Evolutionary conservation across 2,797 vertebrate species (phyloP), one percentile per base, ranked within the genome.

Genomic region (Tangara arthus): DNA sequence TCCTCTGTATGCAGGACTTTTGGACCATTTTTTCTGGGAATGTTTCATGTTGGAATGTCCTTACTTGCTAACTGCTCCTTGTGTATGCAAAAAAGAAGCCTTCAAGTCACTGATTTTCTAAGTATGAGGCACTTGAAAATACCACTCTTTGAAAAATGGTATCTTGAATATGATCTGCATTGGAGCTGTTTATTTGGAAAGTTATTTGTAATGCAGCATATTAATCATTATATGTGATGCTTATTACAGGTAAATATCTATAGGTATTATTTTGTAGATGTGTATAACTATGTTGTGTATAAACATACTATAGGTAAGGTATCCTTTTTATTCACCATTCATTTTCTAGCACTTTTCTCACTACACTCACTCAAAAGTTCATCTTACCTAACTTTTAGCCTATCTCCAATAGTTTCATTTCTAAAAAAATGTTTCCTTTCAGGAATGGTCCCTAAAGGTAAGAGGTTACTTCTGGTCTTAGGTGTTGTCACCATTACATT

Each of bases 11-110:
- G 12, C 8, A 50, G 50, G 30, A 23, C 6, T 71, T 76, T 22
- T n/a, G 44, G 30, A 18, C 14, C 9, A 1, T 19, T 39, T 63
- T 68, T 71, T 44, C 0, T 0, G 57, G 9, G 8, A 70, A 12
- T 7, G 7, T 64, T 60, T 89, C 11, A 3, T 2, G 1, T 23
- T 82, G 87, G 15, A 78, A 50, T 79, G 55, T 53, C 4, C 35
- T 22, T 70, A 70, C 28, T 88, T 61, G 14, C 16, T 56, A 4
- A 22, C 65, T 11, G 2, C 57, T 69, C 32, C 32, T 46, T 80
- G 5, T 53, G 32, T 32, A 17, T 39, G 12, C 42, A 35, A 78
- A 71, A 52, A 32, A 30, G 7, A 52, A 44, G 9, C 15, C 26
- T 72, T 21, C 15, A 41, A 28, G 20, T 49, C 22, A 42, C 13